Conservation (phyloP, 2,888 invertebrate genomes). For the Ariolimax columbianus region DNA sequence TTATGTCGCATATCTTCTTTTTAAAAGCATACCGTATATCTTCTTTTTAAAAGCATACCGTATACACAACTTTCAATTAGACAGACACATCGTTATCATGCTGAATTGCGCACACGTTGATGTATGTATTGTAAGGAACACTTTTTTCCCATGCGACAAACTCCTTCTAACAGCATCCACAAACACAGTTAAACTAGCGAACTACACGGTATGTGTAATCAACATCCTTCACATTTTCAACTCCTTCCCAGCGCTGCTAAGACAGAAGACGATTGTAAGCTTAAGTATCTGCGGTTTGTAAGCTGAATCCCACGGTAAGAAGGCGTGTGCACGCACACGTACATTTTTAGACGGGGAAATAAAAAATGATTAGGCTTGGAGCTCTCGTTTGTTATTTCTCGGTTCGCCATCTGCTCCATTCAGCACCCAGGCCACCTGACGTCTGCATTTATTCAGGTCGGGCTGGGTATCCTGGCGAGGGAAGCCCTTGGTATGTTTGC, state of each 20-base stretch:
- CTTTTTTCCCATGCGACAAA: too few species aligned
- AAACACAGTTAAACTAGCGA: too few species aligned
- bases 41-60: too few species aligned
- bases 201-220: not conserved
- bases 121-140: too few species aligned
- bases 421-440: constrained; percentile 39
- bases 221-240: not conserved
- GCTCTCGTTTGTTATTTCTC: constrained; percentile 42
- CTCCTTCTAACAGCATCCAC: too few species aligned
- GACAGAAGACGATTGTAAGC: not conserved
- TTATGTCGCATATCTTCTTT: too few species aligned
- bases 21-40: too few species aligned
- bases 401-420: constrained; percentile 37
- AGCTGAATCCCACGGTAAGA: constrained; percentile 36
- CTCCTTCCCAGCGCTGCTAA: not conserved
- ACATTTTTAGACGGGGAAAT: not conserved
- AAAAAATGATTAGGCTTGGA: not conserved
- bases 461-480: constrained; percentile 35
- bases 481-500: constrained; percentile 30
- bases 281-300: not conserved
- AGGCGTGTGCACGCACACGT: constrained; percentile 11
- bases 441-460: constrained; percentile 32
- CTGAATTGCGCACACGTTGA: too few species aligned
- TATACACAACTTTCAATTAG: too few species aligned
- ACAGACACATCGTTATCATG: too few species aligned